These are phyloP conservation scores for Crotalus tigris DNA, from an alignment of 2,113 vertebrate species.

Conservation along the genomic window DNA sequence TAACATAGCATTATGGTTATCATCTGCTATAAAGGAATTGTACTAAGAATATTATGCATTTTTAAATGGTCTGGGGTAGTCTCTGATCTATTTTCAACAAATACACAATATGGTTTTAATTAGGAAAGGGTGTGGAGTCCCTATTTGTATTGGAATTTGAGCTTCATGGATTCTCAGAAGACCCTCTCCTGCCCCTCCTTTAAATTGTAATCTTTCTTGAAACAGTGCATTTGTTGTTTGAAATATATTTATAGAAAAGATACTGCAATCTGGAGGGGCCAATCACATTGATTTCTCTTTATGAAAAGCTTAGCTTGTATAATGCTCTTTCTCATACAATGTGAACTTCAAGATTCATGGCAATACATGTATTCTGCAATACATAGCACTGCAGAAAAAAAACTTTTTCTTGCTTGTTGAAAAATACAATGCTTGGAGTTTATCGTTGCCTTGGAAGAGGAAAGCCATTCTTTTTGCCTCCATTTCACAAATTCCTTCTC, in stretches of 20 bases:
- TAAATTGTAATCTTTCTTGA: background rate
- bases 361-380: background rate
- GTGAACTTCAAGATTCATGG: background rate
- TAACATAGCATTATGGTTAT: background rate
- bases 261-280: background rate
- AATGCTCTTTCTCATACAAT: background rate
- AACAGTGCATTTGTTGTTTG: background rate
- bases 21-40: background rate
- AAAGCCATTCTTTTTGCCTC: background rate
- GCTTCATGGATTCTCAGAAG: background rate
- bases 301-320: background rate
- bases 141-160: background rate
- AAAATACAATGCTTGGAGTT: background rate
- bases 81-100: background rate
- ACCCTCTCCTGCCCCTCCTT: background rate
- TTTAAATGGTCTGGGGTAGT: background rate
- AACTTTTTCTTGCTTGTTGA: background rate
- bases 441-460: background rate
- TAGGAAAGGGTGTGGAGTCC: background rate
- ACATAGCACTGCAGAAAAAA: background rate
- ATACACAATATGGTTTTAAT: background rate
- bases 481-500: background rate
- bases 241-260: constrained; percentile 11
- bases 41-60: background rate
- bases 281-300: background rate